Base-by-base conservation (phyloP, 2,113 vertebrate species). In the Glaucidium brasilianum region DNA sequence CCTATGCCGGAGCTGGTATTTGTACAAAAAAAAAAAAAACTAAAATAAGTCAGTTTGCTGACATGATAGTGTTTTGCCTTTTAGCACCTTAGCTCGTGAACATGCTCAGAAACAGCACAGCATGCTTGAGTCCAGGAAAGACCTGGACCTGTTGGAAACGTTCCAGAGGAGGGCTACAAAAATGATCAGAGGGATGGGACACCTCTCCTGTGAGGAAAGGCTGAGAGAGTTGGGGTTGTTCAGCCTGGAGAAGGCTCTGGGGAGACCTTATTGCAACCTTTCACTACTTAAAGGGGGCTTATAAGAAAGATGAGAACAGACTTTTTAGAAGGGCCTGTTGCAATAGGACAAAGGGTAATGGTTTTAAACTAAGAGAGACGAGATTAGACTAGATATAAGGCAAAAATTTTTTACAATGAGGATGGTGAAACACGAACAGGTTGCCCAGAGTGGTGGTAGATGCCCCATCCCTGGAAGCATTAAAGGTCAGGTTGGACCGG, bases 121-220 rank as follows among this genome's bases (percentile, higher is more conserved):
- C 18, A 34, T 49, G 29, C 32, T 21, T 43, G 26, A 72, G 30
- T 32, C 29, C 21, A 55, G 15, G 39, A 85, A 64, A 5, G 20
- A 53, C 53, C 34, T 3, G 15, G 49, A 77, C 0, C 3, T 63
- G 27, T 0, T 91, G 35, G 6, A 84, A 35, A 0, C 5, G 34
- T 29, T 32, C 68, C 29, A 76, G 89, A 80, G 52, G 16, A 84
- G 10, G 10, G 27, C 12, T 17, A n/a, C 11, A 16, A 39, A 77
- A 53, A 67, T 17, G 5, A 20, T 32, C 19, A 62, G 45, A 29
- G 45, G 7, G 29, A 1, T 83, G 16, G 5, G 69, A 29, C 39
- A 50, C 23, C 32, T 55, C 52, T 72, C 9, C 50, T 32, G 1
- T 9, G 58, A 49, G 13, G n/a, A 81, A 34, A n/a, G 32, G 39